Conservation (phyloP, 2,113 vertebrate species). For the Pteruthius melanotis region DNA sequence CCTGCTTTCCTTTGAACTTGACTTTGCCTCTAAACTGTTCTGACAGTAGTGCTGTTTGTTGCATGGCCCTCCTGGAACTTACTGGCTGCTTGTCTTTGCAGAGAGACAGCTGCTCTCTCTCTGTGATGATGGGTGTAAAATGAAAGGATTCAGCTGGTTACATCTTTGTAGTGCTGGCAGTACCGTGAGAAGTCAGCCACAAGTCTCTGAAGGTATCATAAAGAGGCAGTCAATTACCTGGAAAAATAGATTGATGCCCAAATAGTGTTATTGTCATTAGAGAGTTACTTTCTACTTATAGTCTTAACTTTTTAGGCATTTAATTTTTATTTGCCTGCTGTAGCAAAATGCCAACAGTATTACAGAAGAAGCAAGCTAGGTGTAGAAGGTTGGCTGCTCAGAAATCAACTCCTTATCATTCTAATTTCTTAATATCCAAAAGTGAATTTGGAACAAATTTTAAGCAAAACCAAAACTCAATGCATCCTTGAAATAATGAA, state of each 20-base stretch:
- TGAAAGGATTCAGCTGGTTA: background rate
- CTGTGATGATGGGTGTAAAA: background rate
- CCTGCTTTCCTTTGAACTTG: background rate
- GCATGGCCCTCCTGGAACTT: background rate
- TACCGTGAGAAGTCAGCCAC: background rate
- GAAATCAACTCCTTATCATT: background rate
- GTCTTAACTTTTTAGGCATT: background rate
- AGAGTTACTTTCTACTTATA: background rate
- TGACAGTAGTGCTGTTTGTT: background rate
- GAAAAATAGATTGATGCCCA: constrained; percentile 7
- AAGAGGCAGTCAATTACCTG: background rate
- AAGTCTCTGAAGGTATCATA: background rate
- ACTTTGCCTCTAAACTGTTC: background rate
- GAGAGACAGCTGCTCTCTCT: background rate
- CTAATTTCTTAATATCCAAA: background rate
- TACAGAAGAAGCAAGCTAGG: background rate
- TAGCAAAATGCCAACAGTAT: background rate
- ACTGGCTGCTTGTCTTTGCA: background rate
- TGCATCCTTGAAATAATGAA: background rate
- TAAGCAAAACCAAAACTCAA: background rate
- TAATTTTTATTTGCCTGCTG: background rate
- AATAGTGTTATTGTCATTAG: background rate
- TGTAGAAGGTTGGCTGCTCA: background rate
- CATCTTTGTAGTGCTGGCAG: background rate
- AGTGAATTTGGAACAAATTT: background rate